phyloP scores from a whole-genome alignment of 1,140 invertebrate species.

The Euglossa dilemma region DNA sequence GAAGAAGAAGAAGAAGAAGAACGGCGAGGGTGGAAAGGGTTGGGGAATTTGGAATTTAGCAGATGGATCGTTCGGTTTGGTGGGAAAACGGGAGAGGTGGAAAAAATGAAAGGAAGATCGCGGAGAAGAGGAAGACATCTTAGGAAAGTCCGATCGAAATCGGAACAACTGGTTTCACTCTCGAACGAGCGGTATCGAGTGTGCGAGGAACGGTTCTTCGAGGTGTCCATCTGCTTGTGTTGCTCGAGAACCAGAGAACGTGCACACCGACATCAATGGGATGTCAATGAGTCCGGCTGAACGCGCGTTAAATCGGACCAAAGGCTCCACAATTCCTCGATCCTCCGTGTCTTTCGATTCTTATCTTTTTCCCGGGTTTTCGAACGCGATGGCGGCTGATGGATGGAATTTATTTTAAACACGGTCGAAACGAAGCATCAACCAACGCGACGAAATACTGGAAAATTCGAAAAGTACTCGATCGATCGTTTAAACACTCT shows the following conservation, averaged over 20 bases:
- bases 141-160: constrained; percentile 54
- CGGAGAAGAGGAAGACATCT: constrained; percentile 22
- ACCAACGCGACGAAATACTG: too few species aligned
- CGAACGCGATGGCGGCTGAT: too few species aligned
- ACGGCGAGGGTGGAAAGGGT: not conserved
- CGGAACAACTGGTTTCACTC: constrained; percentile 61
- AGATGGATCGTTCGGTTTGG: not conserved
- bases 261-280: not conserved
- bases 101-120: constrained; percentile 34
- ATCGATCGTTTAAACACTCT: too few species aligned
- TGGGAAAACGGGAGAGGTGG: not conserved
- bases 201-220: constrained; percentile 53
- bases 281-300: not conserved
- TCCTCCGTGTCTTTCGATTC: too few species aligned
- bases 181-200: constrained; percentile 55
- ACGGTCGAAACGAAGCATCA: too few species aligned
- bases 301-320: not conserved
- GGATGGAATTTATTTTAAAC: too few species aligned
- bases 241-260: not conserved
- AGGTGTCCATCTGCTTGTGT: constrained; percentile 43
- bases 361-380: too few species aligned
- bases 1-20: too few species aligned
- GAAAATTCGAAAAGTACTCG: too few species aligned
- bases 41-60: not conserved
- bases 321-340: not conserved